Base-by-base conservation (phyloP, 2,888 invertebrate species). In the Rhaphigaster nebulosa region DNA sequence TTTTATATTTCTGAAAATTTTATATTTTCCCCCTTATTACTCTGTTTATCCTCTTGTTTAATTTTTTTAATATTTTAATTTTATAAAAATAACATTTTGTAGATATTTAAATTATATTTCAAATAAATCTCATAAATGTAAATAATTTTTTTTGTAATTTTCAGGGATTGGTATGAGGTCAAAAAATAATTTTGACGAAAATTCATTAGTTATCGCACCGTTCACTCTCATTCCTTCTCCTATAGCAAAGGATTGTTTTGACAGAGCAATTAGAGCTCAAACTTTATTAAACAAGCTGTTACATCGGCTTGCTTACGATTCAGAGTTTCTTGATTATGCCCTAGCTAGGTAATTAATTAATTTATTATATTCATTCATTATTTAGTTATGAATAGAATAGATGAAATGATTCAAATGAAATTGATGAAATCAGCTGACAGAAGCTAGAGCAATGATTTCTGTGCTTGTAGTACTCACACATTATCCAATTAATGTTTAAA, bases 271-370 rank as follows among this genome's bases (percentile, higher is more conserved):
- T 0, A 95, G 95, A 45, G 94, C 98, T 56, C 98, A 98, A 93
- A 94, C 95, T 0, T 94, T 96, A 65, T 94, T 98, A 50, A 98
- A 98, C 94, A 96, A 96, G 93, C 94, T 98, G 2, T 96, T 97
- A 95, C 97, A 98, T 93, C 96, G 95, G 94, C 97, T 98, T n/a
- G 97, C 98, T 0, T 96, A 97, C 93, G 96, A 97, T 93, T 95
- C 96, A 91, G 95, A 96, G 34, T 98, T 98, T 93, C 94, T 98
- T 12, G 95, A 95, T 90, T 94, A 95, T 60, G 96, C 96, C 15
- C 94, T 98, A 45, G 95, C 96, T 92, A 96, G 94, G 94, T 95
- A 93, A 93, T 92, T 70, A 13, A 70, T 38, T 80, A 8, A n/a
- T 65, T 65, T 65, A 34, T 29, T 29, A 29, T 65, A 29, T 8